Conservation (phyloP, 1,140 invertebrate genomes). For the Calycopis cecrops region DNA sequence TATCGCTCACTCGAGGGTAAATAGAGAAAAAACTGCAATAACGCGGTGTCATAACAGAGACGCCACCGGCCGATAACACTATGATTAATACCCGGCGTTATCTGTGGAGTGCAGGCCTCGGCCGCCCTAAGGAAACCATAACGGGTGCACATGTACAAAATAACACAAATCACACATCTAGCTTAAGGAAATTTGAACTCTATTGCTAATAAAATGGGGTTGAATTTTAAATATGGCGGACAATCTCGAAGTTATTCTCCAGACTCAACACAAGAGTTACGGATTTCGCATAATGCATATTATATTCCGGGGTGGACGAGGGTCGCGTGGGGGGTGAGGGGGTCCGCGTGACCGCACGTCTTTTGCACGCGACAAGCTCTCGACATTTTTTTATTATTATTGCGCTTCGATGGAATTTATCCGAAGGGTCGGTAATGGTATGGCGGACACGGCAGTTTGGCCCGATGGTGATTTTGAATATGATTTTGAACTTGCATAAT, state of each 20-base stretch:
- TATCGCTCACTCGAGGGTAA: constrained; percentile 60
- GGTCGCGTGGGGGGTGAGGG: constrained; percentile 17
- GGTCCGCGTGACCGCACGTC: constrained; percentile 65
- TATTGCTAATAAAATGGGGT: background rate
- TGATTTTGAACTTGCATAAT: constrained; percentile 70
- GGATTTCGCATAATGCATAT: constrained; percentile 74
- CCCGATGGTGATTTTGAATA: constrained; percentile 61
- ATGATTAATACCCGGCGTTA: constrained; percentile 72
- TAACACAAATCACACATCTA: constrained; percentile 15
- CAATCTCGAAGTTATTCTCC: constrained; percentile 50
- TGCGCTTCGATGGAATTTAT: constrained; percentile 71
- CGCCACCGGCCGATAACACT: constrained; percentile 67
- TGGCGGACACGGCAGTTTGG: constrained; percentile 52
- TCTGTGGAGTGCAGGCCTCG: constrained; percentile 68
- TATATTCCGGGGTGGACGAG: constrained; percentile 46
- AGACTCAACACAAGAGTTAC: constrained; percentile 63
- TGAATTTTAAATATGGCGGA: background rate
- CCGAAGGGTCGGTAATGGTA: constrained; percentile 56
- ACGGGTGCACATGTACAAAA: constrained; percentile 15
- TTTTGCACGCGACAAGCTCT: constrained; percentile 71
- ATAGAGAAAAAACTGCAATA: constrained; percentile 72
- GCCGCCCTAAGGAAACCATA: constrained; percentile 35
- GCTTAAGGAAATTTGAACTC: constrained; percentile 4
- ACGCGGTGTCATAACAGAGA: constrained; percentile 71
- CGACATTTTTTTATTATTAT: constrained; percentile 75